phyloP scores from a whole-genome alignment of 1,140 invertebrate species.

The Heliconius himera region DNA sequence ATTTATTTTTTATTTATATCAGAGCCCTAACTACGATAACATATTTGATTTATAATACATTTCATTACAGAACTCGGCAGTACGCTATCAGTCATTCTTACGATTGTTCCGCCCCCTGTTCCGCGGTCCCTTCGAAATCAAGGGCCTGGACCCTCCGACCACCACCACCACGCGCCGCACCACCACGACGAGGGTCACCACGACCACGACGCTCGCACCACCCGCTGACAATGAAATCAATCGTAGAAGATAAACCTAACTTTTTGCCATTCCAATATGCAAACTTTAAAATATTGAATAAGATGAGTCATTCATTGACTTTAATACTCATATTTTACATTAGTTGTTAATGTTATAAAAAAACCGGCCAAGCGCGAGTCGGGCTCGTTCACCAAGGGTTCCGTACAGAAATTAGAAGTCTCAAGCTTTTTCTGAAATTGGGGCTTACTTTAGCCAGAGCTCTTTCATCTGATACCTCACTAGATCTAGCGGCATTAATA shows the following conservation, averaged over 20 bases:
- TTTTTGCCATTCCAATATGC: constrained; percentile 6
- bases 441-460: too few species aligned
- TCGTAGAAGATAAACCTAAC: constrained; percentile 35
- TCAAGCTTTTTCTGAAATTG: too few species aligned
- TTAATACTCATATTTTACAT: not conserved
- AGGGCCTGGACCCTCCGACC: constrained; percentile 83
- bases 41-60: not conserved
- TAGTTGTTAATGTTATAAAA: not conserved
- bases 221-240: constrained; percentile 59
- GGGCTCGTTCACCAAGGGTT: too few species aligned
- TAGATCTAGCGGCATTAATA: too few species aligned
- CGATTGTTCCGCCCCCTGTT: constrained; percentile 86
- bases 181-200: constrained; percentile 52
- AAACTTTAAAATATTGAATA: not conserved
- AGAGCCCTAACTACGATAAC: too few species aligned
- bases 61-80: constrained; percentile 86
- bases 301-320: not conserved
- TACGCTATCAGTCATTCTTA: constrained; percentile 84
- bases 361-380: too few species aligned
- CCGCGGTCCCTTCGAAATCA: constrained; percentile 85
- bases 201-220: constrained; percentile 36
- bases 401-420: too few species aligned
- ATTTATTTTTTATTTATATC: too few species aligned
- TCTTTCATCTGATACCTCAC: too few species aligned
- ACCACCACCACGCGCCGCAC: constrained; percentile 80